phyloP scores from a whole-genome alignment of 2,113 vertebrate genomes.

The Neotoma lepida region DNA sequence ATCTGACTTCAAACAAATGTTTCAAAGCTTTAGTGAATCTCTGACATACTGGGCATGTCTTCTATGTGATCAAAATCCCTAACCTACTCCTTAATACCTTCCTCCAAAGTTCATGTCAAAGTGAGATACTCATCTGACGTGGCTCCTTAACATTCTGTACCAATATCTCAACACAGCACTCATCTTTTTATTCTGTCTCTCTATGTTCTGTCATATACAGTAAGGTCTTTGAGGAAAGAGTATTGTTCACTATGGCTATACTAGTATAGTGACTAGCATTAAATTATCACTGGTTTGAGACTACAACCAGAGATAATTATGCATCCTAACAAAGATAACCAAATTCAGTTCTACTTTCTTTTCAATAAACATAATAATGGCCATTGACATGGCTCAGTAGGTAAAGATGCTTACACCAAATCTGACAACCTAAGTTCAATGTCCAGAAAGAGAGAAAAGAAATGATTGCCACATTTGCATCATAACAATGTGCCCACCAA shows the following conservation, averaged over 20 bases:
- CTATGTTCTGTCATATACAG: neutral
- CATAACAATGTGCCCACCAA: neutral
- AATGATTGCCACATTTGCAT: too few species aligned
- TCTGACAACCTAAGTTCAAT: neutral
- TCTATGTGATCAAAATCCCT: neutral
- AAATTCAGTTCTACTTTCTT: slow-evolving; percentile 25
- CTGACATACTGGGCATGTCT: neutral
- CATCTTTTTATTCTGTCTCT: neutral
- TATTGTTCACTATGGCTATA: neutral
- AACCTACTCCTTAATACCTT: neutral
- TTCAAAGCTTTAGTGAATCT: neutral
- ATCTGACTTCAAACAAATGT: neutral
- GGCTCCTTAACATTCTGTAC: neutral
- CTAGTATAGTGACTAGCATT: neutral
- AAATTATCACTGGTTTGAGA: slow-evolving; percentile 6
- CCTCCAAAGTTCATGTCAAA: neutral
- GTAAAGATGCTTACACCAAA: neutral
- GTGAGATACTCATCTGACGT: neutral
- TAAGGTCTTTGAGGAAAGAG: slow-evolving; percentile 2
- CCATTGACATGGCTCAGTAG: neutral
- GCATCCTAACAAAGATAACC: neutral
- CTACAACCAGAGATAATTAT: neutral
- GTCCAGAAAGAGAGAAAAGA: neutral
- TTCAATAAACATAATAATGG: neutral
- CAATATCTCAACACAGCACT: neutral